phyloP scores from a whole-genome alignment of 2,888 invertebrate species.

The Reticulitermes lucifugus region DNA sequence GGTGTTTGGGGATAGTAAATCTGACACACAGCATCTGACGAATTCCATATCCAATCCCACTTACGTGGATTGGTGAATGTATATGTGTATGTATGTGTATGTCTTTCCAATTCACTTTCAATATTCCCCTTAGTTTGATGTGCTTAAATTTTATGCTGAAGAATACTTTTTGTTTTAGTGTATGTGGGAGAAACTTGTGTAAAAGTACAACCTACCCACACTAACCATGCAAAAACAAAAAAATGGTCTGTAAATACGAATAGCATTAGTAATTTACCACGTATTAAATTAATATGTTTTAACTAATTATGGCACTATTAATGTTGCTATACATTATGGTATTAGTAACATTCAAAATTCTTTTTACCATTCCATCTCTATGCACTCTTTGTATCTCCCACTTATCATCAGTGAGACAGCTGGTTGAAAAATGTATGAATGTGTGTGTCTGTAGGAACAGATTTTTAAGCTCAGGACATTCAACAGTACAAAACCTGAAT shows the following conservation, averaged over 20 bases:
- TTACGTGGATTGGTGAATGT: too few species aligned
- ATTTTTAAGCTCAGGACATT: background rate
- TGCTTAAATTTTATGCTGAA: too few species aligned
- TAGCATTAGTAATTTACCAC: background rate
- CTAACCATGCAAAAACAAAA: background rate
- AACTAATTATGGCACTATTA: background rate
- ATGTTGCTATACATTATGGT: background rate
- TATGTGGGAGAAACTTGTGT: background rate
- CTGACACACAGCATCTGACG: too few species aligned
- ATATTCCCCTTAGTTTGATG: too few species aligned
- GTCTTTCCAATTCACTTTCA: too few species aligned
- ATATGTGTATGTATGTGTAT: too few species aligned
- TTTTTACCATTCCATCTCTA: background rate
- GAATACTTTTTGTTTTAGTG: background rate
- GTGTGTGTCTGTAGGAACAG: background rate
- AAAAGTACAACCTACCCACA: background rate
- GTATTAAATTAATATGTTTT: too few species aligned
- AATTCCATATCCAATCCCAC: too few species aligned
- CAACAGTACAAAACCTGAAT: conserved; percentile 11
- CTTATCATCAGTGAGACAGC: background rate
- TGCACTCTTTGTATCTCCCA: background rate
- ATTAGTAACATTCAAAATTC: background rate
- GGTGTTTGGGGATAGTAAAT: too few species aligned
- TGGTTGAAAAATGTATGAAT: background rate
- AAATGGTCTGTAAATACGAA: background rate